A percentile compares a stretch with the other conserved stretches of the same genome.
Evolutionary conservation across 23 tunicate species (phyloP).

Genomic region (Styela clava): DNA sequence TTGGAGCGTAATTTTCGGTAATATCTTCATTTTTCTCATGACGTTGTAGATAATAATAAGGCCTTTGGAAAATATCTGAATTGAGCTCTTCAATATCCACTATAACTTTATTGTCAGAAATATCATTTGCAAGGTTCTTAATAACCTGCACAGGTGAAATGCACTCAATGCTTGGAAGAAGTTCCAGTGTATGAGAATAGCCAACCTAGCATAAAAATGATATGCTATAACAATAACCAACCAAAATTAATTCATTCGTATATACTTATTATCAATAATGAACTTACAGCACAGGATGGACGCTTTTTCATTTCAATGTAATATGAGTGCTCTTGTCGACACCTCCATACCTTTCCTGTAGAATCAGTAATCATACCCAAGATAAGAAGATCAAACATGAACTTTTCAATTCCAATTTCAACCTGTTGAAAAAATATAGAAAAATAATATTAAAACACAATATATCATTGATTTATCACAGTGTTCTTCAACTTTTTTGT

Average conservation of each 20-base stretch:
- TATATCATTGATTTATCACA: too few species aligned
- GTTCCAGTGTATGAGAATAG: slow-evolving; percentile 1
- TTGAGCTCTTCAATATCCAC: slow-evolving; percentile 36
- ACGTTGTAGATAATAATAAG: slow-evolving; percentile 50
- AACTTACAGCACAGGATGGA: not conserved
- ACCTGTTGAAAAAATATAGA: slow-evolving; percentile 8
- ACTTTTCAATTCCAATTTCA: slow-evolving; percentile 18
- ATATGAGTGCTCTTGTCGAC: slow-evolving; percentile 42
- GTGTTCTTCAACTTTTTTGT: too few species aligned
- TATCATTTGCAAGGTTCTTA: not conserved
- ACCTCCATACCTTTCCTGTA: slow-evolving; percentile 49
- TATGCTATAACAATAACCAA: slow-evolving; percentile 33
- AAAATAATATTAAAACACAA: too few species aligned
- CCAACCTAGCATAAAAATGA: not conserved
- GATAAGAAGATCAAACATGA: slow-evolving; percentile 36
- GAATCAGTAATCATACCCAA: slow-evolving; percentile 40
- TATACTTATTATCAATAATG: too few species aligned
- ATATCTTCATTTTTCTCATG: slow-evolving; percentile 22
- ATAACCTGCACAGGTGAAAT: slow-evolving; percentile 9
- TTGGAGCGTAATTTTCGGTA: slow-evolving; percentile 16
- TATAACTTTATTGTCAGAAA: not conserved
- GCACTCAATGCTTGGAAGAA: slow-evolving; percentile 6
- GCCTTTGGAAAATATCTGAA: slow-evolving; percentile 50
- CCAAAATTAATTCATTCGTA: slow-evolving; percentile 19
- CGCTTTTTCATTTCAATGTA: slow-evolving; percentile 34